Percentiles rank a stretch among this genome's conserved stretches.
Conservation (phyloP, 30 jellyfish, hydroid and myxozoan genomes). For the Cassiopea xamachana region DNA sequence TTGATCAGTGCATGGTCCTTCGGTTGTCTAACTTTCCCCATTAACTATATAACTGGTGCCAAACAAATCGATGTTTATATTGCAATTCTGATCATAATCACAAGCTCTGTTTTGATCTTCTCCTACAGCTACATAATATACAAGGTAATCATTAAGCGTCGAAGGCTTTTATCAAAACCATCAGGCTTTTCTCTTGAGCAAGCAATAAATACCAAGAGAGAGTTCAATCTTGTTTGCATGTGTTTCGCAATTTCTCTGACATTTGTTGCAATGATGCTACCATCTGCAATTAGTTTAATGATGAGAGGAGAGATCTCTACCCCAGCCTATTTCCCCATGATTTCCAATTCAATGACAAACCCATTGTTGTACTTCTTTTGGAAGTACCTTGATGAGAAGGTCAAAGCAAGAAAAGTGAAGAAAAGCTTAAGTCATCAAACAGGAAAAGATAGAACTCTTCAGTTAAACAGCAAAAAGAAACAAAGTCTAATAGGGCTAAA, state of each 20-base stretch:
- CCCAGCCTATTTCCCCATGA: not conserved
- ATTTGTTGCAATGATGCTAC: slow-evolving; percentile 3
- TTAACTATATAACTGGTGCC: not conserved
- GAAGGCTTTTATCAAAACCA: not conserved
- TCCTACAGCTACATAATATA: not conserved
- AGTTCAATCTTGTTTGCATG: not conserved
- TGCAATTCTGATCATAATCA: not conserved
- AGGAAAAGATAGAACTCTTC: not conserved
- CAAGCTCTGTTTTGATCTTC: not conserved
- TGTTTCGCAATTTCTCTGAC: not conserved
- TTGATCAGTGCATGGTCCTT: not conserved
- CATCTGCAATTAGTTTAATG: not conserved
- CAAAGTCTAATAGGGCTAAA: not conserved
- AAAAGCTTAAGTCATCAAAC: not conserved
- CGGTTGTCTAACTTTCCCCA: not conserved
- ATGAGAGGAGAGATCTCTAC: not conserved
- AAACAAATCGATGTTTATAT: not conserved
- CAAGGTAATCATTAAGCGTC: slow-evolving; percentile 10
- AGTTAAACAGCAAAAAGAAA: not conserved
- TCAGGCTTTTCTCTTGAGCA: not conserved
- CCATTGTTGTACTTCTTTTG: not conserved
- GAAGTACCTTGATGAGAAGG: not conserved
- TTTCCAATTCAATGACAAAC: not conserved
- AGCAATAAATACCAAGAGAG: not conserved
- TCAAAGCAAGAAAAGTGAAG: not conserved